Conservation (phyloP, 2,113 vertebrate genomes). For the Aix galericulata region DNA sequence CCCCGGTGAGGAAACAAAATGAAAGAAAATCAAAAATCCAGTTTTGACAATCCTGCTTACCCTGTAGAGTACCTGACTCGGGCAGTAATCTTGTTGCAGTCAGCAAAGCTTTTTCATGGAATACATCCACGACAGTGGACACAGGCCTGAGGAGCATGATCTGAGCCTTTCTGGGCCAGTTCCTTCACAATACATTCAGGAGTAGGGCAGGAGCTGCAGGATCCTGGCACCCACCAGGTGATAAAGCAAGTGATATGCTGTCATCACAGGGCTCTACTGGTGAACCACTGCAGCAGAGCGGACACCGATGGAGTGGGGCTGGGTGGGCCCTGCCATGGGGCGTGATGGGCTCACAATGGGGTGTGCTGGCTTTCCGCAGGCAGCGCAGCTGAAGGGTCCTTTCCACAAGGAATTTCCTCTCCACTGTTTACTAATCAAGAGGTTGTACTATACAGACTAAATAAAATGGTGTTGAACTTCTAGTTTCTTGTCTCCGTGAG, state of each 20-base stretch:
- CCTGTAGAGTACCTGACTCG: neutral
- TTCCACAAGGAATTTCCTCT: neutral
- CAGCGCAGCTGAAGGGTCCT: neutral
- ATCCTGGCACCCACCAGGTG: neutral
- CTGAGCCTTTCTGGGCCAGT: neutral
- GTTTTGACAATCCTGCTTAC: neutral
- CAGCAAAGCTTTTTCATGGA: neutral
- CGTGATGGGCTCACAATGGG: too few relatives aligned
- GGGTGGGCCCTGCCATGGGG: too few relatives aligned
- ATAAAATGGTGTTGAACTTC: neutral
- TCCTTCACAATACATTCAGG: neutral
- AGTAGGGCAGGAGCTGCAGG: neutral
- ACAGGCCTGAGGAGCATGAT: neutral
- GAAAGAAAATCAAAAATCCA: neutral
- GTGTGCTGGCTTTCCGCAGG: neutral
- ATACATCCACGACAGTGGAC: neutral
- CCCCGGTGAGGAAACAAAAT: constrained; percentile 10
- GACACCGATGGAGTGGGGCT: neutral
- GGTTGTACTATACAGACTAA: neutral
- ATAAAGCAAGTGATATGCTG: neutral
- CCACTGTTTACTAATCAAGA: neutral
- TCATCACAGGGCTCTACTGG: neutral
- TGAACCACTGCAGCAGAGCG: rapidly evolving
- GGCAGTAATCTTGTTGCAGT: neutral
- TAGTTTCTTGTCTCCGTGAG: neutral